Base-by-base conservation (phyloP, 1,140 invertebrate species). In the Zophobas morio region DNA sequence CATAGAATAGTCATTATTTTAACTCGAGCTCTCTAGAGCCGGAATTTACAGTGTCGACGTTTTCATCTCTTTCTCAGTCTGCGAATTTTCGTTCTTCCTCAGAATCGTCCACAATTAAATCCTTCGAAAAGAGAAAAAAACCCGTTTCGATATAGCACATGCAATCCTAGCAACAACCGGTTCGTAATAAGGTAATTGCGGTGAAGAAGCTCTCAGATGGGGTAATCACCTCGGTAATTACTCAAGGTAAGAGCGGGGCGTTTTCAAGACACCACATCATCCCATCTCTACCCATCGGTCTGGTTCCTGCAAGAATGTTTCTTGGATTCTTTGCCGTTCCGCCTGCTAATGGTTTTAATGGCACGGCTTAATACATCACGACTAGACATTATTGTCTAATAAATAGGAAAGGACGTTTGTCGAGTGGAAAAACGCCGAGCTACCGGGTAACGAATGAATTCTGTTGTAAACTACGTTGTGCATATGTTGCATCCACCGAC, bases 1-100 rank as follows among this genome's bases (percentile, higher is more conserved):
- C 78, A 79, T 79, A 79, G 78, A 79, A 79, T 79, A 77, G 78
- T 77, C 78, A 79, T 79, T 79, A 79, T 77, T 79, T 77, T 77
- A 77, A 57, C 54, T 53, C 63, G 56, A 66, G 56, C 63, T 66
- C 70, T 49, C 72, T 74, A 56, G 40, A 49, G 39, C 70, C 40
- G 32, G 76, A 77, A 77, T 77, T 77, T 77, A 77, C 53, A 77
- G 73, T 73, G 76, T 51, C 49, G 49, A 51, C 49, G 49, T 51
- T 51, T 51, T 20, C 49, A 51, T 51, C 49, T 51, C 49, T 20
- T 51, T 51, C 20, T 20, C 49, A 51, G 49, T 51, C 49, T 51
- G 49, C n/a, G 49, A 5, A 6, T 51, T 51, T 51, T 20, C 49
- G 20, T 51, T 20, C 4, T 20, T 5, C 49, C 49, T 20, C n/a